These are phyloP conservation scores for Lucilia sericata DNA, from an alignment of 1,140 invertebrate species.

Conservation along the genomic window DNA sequence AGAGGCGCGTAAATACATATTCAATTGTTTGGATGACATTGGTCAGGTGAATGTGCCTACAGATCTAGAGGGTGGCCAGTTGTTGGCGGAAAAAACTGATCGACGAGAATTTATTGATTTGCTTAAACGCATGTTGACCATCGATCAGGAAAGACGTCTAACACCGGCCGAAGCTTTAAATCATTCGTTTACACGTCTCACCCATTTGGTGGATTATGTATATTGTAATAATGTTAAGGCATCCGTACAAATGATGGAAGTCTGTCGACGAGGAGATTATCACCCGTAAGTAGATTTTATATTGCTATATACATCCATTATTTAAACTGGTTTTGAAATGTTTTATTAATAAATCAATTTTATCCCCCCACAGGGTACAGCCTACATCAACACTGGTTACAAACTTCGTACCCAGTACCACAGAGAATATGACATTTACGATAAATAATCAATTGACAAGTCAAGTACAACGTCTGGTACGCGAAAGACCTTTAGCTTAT, in stretches of 20 bases:
- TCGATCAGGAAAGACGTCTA: conserved; percentile 96
- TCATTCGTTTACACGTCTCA: conserved; percentile 93
- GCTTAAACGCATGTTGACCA: conserved; percentile 96
- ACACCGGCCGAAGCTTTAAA: conserved; percentile 95
- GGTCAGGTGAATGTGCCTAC: conserved; percentile 97
- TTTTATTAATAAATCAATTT: neutral
- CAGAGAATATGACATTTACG: conserved; percentile 87
- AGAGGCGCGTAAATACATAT: conserved; percentile 99
- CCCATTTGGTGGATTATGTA: conserved; percentile 95
- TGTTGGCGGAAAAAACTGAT: conserved; percentile 96
- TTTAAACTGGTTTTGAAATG: neutral
- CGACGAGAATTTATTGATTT: conserved; percentile 96
- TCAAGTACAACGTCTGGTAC: conserved; percentile 78
- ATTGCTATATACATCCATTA: neutral
- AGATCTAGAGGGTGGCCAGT: conserved; percentile 93
- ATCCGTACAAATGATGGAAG: conserved; percentile 97
- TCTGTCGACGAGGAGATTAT: conserved; percentile 78
- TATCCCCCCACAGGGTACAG: conserved; percentile 69
- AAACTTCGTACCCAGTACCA: conserved; percentile 81
- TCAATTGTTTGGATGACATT: conserved; percentile 99
- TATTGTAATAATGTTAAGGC: conserved; percentile 97
- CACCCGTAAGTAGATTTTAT: conserved; percentile 69
- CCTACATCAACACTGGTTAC: conserved; percentile 75
- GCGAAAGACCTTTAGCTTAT: conserved; percentile 75
- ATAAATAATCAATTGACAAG: conserved; percentile 86